These are phyloP conservation scores for Torymus auratus DNA, from an alignment of 2,888 invertebrate species.

Conservation along the genomic window DNA sequence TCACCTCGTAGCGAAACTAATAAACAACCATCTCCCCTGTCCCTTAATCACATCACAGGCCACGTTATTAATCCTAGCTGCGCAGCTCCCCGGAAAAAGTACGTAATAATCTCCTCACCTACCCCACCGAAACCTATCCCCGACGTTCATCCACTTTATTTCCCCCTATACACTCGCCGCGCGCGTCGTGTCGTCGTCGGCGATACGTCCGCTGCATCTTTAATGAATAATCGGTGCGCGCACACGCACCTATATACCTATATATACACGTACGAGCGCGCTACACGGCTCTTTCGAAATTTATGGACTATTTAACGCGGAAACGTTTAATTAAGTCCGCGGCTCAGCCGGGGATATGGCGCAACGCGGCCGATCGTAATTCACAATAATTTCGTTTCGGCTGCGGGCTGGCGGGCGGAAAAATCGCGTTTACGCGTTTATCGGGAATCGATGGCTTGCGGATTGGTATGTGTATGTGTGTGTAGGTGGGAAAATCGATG, in stretches of 20 bases:
- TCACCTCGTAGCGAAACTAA: conserved; percentile 4
- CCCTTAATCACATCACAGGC: conserved; percentile 40
- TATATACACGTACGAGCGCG: too few relatives aligned
- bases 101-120: conserved; percentile 35
- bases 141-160: conserved; percentile 50
- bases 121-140: too few relatives aligned
- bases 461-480: background rate
- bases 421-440: conserved; percentile 37
- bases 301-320: conserved; percentile 56
- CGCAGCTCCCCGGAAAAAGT: conserved; percentile 24
- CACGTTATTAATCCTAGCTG: conserved; percentile 46
- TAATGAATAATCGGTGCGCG: conserved; percentile 46
- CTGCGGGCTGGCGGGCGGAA: background rate
- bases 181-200: background rate
- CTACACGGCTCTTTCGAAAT: conserved; percentile 45
- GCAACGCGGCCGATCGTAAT: conserved; percentile 29
- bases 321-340: conserved; percentile 51
- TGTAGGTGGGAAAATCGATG: too few relatives aligned
- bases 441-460: conserved; percentile 22
- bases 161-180: conserved; percentile 23
- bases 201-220: conserved; percentile 46
- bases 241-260: background rate
- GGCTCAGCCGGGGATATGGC: background rate
- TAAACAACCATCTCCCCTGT: conserved; percentile 34
- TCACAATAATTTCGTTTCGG: conserved; percentile 48